Conservation (phyloP, 23 tunicate species). For the Ciona savignyi region DNA sequence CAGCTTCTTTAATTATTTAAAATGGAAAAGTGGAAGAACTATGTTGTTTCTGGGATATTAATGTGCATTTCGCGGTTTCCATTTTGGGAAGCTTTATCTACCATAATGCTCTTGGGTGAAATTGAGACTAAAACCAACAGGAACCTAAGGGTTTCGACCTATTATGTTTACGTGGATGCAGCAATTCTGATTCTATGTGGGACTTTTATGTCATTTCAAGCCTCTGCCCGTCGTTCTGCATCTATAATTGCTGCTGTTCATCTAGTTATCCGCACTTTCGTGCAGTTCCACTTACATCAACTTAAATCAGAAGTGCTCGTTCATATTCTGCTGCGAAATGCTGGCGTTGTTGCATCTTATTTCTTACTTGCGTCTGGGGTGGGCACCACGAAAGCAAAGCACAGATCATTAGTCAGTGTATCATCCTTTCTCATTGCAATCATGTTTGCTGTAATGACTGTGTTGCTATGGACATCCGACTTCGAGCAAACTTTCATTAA, state of each 20-base stretch:
- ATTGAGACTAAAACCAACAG: slow-evolving; percentile 3
- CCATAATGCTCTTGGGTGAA: slow-evolving; percentile 18
- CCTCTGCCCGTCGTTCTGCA: not conserved
- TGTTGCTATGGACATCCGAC: not conserved
- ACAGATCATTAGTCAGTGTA: not conserved
- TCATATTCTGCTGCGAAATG: slow-evolving; percentile 4
- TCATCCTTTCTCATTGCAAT: slow-evolving; percentile 1
- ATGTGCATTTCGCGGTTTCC: slow-evolving; percentile 11
- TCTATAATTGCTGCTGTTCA: slow-evolving; percentile 7
- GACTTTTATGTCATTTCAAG: slow-evolving; percentile 17
- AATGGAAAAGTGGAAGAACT: not conserved
- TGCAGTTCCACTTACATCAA: not conserved
- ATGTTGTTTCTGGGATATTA: not conserved
- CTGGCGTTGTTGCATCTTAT: slow-evolving; percentile 11
- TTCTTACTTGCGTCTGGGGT: slow-evolving; percentile 9
- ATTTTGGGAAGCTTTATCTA: slow-evolving; percentile 18
- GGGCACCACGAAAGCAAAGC: slow-evolving; percentile 17
- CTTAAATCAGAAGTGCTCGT: not conserved
- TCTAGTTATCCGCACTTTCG: not conserved
- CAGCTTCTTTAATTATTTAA: no score
- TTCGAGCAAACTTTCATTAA: slow-evolving; percentile 7
- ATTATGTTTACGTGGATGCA: slow-evolving; percentile 3
- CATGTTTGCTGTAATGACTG: not conserved
- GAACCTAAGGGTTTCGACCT: slow-evolving; percentile 3
- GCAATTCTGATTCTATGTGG: slow-evolving; percentile 7